A percentile compares a stretch with the other conserved stretches of the same genome.
These are phyloP conservation scores for Periophthalmodon schlosseri DNA, from an alignment of 2,113 vertebrate species.

Conservation along the genomic window DNA sequence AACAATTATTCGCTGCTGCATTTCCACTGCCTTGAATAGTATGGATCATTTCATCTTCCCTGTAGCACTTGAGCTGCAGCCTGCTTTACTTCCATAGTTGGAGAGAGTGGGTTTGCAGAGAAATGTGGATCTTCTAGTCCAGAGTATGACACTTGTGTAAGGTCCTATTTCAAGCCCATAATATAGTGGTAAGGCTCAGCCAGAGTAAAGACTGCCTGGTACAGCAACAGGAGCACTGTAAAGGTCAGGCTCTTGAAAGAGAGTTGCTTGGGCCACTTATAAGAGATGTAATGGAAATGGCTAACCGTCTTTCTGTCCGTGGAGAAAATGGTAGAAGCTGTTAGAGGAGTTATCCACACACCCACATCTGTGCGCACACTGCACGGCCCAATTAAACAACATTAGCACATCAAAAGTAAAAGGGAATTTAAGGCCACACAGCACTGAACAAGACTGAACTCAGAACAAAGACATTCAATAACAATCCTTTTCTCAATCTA, in stretches of 20 bases:
- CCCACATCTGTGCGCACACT: constrained; percentile 41
- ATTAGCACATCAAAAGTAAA: constrained; percentile 74
- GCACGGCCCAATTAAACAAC: constrained; percentile 48
- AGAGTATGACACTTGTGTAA: neutral
- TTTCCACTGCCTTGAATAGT: neutral
- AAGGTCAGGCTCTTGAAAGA: constrained; percentile 21
- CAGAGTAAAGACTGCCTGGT: neutral
- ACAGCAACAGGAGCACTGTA: constrained; percentile 8
- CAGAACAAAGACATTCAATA: constrained; percentile 9
- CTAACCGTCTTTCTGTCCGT: constrained; percentile 12
- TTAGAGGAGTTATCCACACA: constrained; percentile 31
- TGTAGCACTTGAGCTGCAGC: neutral
- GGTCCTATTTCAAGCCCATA: constrained; percentile 1
- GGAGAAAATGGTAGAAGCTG: neutral
- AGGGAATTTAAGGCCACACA: constrained; percentile 5
- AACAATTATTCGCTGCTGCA: neutral
- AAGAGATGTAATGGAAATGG: constrained; percentile 30
- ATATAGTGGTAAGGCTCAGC: constrained; percentile 8
- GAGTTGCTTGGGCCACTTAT: constrained; percentile 23
- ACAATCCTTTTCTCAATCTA: constrained; percentile 29
- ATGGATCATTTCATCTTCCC: neutral
- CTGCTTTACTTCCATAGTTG: neutral
- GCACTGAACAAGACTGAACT: constrained; percentile 23
- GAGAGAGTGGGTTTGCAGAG: neutral
- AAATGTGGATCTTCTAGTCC: neutral